A percentile compares a stretch with the other conserved stretches of the same genome.
Evolutionary conservation across 2,888 invertebrate species (phyloP).

Genomic region (Sarcophaga variegata): DNA sequence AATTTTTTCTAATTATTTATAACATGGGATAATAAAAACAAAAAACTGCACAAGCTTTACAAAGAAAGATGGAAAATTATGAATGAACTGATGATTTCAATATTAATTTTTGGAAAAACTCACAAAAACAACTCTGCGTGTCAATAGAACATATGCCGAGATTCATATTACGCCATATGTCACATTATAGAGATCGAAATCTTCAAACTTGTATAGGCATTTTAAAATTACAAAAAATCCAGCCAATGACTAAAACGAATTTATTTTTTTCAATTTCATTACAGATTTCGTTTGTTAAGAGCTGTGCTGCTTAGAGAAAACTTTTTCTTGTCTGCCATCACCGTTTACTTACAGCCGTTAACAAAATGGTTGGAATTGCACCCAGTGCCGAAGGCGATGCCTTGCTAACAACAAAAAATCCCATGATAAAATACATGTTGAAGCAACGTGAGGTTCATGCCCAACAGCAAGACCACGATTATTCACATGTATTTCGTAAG

Average conservation of each 20-base stretch:
- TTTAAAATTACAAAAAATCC: background rate
- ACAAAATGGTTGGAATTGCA: constrained; percentile 78
- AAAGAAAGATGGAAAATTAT: background rate
- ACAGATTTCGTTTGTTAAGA: constrained; percentile 42
- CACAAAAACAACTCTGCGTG: background rate
- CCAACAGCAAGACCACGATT: constrained; percentile 78
- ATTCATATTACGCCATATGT: background rate
- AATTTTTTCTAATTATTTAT: constrained; percentile 17
- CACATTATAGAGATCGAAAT: background rate
- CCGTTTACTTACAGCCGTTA: constrained; percentile 39
- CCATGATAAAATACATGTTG: constrained; percentile 80
- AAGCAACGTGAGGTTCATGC: constrained; percentile 81
- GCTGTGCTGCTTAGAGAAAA: background rate
- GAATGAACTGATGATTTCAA: constrained; percentile 18
- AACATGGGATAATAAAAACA: background rate
- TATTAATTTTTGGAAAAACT: background rate
- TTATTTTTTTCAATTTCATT: background rate
- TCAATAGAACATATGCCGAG: background rate
- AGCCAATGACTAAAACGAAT: background rate
- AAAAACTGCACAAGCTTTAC: background rate
- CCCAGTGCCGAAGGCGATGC: constrained; percentile 73
- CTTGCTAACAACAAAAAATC: constrained; percentile 77
- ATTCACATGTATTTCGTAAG: constrained; percentile 81
- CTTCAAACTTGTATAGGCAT: no score
- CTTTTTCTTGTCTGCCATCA: background rate